Conservation (phyloP, 2,888 invertebrate genomes). For the Ichneumon xanthorius region DNA sequence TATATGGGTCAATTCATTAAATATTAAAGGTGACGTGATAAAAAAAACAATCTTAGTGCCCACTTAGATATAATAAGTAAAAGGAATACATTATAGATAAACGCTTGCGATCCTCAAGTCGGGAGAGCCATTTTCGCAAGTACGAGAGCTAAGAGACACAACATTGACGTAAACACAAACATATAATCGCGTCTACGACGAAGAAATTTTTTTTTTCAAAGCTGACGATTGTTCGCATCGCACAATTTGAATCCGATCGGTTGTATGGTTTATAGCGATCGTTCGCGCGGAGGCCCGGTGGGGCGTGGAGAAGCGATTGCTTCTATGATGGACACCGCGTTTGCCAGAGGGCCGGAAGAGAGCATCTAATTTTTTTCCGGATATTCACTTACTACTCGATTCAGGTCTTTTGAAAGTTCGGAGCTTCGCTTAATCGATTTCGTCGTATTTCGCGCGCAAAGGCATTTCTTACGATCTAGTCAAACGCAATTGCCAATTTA, state of each 20-base stretch:
- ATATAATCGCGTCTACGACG: constrained; percentile 3
- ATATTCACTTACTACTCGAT: background rate
- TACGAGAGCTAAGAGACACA: constrained; percentile 22
- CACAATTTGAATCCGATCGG: constrained; percentile 58
- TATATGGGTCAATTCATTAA: constrained; percentile 11
- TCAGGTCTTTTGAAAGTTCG: constrained; percentile 44
- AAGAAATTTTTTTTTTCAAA: background rate
- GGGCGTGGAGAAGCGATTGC: constrained; percentile 4
- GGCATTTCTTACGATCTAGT: constrained; percentile 54
- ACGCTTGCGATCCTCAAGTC: constrained; percentile 63
- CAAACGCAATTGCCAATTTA: constrained; percentile 42
- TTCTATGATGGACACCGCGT: background rate
- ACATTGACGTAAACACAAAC: constrained; percentile 20
- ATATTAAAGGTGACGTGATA: constrained; percentile 53
- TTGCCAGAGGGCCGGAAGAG: background rate
- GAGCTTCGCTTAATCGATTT: constrained; percentile 34
- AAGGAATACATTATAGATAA: constrained; percentile 47
- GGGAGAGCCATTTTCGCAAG: constrained; percentile 59
- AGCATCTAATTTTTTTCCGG: background rate
- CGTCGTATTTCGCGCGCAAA: constrained; percentile 38
- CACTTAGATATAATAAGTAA: constrained; percentile 46
- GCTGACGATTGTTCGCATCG: constrained; percentile 58
- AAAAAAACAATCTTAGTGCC: constrained; percentile 61
- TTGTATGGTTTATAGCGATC: constrained; percentile 29
- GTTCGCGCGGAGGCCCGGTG: constrained; percentile 11